Evolutionary conservation across 2,113 vertebrate genomes (phyloP), one percentile per base, ranked within the genome.

Genomic region (Ptilonorhynchus violaceus): DNA sequence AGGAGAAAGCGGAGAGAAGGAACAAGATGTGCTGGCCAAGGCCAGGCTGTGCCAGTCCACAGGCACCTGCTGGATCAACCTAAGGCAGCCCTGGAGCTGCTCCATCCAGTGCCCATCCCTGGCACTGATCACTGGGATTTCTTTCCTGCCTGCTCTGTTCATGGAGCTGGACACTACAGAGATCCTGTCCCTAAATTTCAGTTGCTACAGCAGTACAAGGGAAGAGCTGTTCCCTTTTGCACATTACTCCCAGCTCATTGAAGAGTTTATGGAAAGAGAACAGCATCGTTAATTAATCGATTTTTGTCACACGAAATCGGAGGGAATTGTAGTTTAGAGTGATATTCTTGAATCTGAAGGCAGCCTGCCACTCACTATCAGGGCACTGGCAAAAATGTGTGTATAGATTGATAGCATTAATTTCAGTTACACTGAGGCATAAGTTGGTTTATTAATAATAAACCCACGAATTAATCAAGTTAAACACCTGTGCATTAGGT

Each of bases 251-350:
- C 74, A 58, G 53, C 47, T 69, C 55, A 11, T 9, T 2, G 33
- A 52, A 75, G 15, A 24, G 11, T 23, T 60, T 56, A 21, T 55
- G 47, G 58, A 80, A 64, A 16, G 47, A 64, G 39, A 91, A 46
- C 1, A 2, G 33, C 44, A n/a, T 24, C 14, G 3, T 49, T 44
- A 30, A 33, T 49, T 44, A 30, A 33, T 47, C 0, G 0, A 7
- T 30, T 39, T 25, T 92, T 75, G 52, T 5, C 22, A 16, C 4
- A 21, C 12, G 44, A 28, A 15, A 27, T 67, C 42, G 59, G 17
- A 47, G 19, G 16, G 24, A 83, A 63, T 20, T 10, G 12, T 30
- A 50, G 13, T 25, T 89, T 15, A 23, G 11, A 52, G 47, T 8
- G 6, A 44, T 41, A 52, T 35, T 81, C 31, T 60, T 52, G 7